Percentiles rank a stretch among this genome's conserved stretches.
These are phyloP conservation scores for Heliangelus exortis DNA, from an alignment of 2,797 vertebrate species.

Conservation along the genomic window DNA sequence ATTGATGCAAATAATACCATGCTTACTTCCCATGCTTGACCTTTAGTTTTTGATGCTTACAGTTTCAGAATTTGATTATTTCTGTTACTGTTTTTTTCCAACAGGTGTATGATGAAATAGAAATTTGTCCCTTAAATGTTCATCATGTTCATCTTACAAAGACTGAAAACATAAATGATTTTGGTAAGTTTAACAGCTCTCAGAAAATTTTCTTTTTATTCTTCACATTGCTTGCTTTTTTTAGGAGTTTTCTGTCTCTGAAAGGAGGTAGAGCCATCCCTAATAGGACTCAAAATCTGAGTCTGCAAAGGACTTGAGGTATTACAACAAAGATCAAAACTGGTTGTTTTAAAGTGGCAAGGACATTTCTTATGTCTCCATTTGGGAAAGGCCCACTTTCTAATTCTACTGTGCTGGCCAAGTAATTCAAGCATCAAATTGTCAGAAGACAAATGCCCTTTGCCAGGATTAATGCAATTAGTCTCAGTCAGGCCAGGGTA, in stretches of 20 bases:
- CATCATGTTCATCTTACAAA: conserved; percentile 78
- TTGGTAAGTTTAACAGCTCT: conserved; percentile 70
- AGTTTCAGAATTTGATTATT: background rate
- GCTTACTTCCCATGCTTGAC: background rate
- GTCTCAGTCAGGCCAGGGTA: background rate
- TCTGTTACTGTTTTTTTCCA: background rate
- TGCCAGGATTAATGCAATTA: background rate
- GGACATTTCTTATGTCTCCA: background rate
- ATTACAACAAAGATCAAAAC: background rate
- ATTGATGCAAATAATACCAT: background rate
- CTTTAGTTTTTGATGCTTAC: background rate
- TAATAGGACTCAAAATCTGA: background rate
- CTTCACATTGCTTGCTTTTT: background rate
- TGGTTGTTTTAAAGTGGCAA: background rate
- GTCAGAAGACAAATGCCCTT: background rate
- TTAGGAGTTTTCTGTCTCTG: background rate
- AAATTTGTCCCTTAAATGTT: conserved; percentile 78
- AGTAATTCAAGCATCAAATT: background rate
- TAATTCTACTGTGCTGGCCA: background rate
- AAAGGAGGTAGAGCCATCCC: background rate
- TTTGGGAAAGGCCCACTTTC: background rate
- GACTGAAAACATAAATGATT: conserved; percentile 74
- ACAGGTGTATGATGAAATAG: conserved; percentile 85
- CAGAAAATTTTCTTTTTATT: background rate
- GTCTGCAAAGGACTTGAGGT: background rate